Evolutionary conservation across 2,888 invertebrate species (phyloP).

Genomic region (Parelbella ahira): DNA sequence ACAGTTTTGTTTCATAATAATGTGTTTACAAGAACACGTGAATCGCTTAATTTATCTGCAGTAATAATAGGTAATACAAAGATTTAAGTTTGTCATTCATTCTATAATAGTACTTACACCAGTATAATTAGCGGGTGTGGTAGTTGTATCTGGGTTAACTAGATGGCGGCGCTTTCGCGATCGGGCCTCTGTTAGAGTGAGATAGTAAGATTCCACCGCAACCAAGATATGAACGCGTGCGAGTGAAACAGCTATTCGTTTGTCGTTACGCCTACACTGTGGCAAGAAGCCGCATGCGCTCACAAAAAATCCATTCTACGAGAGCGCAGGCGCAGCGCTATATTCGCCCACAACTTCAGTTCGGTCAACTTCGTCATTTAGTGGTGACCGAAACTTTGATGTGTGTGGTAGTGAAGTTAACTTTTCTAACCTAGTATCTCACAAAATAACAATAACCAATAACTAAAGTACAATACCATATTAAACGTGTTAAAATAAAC

Average conservation of each 20-base stretch:
- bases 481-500: slow-evolving; percentile 66
- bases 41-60: too few species aligned
- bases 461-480: slow-evolving; percentile 73
- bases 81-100: slow-evolving; percentile 21
- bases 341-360: slow-evolving; percentile 77
- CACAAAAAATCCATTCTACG: slow-evolving; percentile 69
- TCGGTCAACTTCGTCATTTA: slow-evolving; percentile 76
- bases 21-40: slow-evolving; percentile 6
- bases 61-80: too few species aligned
- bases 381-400: slow-evolving; percentile 77
- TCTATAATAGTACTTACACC: slow-evolving; percentile 19
- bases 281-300: slow-evolving; percentile 73
- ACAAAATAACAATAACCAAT: slow-evolving; percentile 76
- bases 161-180: slow-evolving; percentile 63
- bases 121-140: slow-evolving; percentile 34
- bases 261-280: slow-evolving; percentile 74
- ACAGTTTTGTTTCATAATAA: too few species aligned
- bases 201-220: slow-evolving; percentile 31
- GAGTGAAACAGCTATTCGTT: slow-evolving; percentile 57
- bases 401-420: slow-evolving; percentile 80
- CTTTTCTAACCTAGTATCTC: slow-evolving; percentile 76
- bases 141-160: slow-evolving; percentile 50
- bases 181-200: slow-evolving; percentile 42
- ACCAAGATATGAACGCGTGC: slow-evolving; percentile 31
- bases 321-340: slow-evolving; percentile 74